Base-by-base conservation (phyloP, 1,140 invertebrate species). In the Solen grandis region DNA sequence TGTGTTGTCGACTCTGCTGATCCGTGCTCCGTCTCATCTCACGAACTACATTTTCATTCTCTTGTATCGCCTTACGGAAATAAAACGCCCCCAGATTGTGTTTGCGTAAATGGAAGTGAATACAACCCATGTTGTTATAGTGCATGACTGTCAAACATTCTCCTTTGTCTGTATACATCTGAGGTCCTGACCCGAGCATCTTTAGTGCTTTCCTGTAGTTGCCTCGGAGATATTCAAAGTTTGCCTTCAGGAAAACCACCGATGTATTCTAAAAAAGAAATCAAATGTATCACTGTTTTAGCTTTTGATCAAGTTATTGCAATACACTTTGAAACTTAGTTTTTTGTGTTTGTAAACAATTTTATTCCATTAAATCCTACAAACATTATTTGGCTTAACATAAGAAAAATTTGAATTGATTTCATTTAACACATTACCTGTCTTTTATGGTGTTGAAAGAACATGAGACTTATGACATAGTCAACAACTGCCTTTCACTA, bases 61-160 rank as follows among this genome's bases (percentile, higher is more conserved):
- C 96, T 82, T 95, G 94, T 8, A 98, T 90, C 54, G 97, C 96
- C 92, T 96, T 95, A 87, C 96, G 95, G 86, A 98, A 95, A 92
- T 97, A 97, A 87, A 96, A 96, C 50, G 95, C 95, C 0, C 96
- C 96, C 41, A 98, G 94, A 89, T 96, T 95, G 79, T 96, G 96
- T 92, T 98, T 97, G 5, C 95, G 95, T 87, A 97, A 94, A 31
- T 96, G 95, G 87, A 97, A 94, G 93, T 98, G 95, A 79, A 98
- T 94, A 78, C 97, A 95, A 41, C 96, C 97, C 85, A 98, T 94
- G 89, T 99, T 98, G 89, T 98, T 99, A 88, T 96, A 96, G 84
- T 96, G 96, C 85, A 96, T 94, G 55, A 96, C 94, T 57, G 94
- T 84, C 38, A 91, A 68, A 81, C 88, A 88, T 76, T 91, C 86